These are phyloP conservation scores for Cosmopolites sordidus DNA, from an alignment of 2,888 invertebrate genomes.

Conservation along the genomic window DNA sequence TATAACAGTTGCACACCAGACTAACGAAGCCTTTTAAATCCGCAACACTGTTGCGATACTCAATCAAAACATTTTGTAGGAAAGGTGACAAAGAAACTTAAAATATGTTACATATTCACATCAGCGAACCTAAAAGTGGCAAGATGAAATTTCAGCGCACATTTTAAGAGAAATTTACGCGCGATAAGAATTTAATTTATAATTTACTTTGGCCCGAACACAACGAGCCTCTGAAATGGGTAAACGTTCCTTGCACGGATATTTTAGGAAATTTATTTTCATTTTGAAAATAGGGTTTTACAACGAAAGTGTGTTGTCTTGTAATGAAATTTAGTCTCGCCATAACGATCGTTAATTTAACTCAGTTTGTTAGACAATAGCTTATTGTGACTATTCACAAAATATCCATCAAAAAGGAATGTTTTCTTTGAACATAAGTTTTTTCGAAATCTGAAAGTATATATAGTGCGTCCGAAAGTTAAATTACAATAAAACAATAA, in stretches of 20 bases:
- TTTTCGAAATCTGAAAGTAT: no score
- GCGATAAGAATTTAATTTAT: constrained; percentile 2
- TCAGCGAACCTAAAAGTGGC: background rate
- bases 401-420: no score
- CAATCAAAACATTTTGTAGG: no score
- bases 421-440: no score
- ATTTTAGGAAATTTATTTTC: background rate
- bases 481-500: no score
- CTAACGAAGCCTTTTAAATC: no score
- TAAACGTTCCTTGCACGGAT: background rate
- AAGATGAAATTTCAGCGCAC: background rate
- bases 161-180: background rate
- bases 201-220: background rate
- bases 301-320: background rate
- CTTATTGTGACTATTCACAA: no score
- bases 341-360: no score
- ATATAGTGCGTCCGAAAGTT: no score
- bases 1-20: no score
- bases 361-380: no score
- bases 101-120: background rate
- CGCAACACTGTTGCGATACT: no score
- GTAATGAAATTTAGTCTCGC: background rate
- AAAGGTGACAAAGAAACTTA: background rate
- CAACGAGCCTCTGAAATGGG: background rate
- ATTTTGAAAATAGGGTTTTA: background rate